phyloP scores from a whole-genome alignment of 2,888 invertebrate species.

The Mechanitis messenoides region DNA sequence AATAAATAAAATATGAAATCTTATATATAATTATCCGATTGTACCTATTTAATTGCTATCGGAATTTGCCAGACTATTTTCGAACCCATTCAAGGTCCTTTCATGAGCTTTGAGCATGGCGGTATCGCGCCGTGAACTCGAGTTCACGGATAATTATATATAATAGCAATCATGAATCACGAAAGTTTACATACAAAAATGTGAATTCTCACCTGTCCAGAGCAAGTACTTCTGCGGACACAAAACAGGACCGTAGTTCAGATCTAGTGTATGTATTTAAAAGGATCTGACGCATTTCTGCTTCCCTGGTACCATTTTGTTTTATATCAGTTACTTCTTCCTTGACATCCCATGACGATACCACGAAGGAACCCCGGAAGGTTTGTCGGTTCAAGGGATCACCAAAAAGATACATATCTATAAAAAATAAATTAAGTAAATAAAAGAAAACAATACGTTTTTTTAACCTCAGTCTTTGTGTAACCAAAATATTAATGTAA shows the following conservation, averaged over 20 bases:
- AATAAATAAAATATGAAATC: no score
- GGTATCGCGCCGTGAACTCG: no score
- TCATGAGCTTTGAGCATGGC: no score
- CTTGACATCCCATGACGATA: conserved; percentile 82
- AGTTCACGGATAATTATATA: no score
- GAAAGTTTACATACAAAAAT: neutral
- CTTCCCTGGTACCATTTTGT: conserved; percentile 83
- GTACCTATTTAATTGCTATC: no score
- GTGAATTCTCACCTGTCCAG: conserved; percentile 83
- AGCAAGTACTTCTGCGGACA: conserved; percentile 87
- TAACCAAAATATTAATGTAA: no score
- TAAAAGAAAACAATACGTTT: no score
- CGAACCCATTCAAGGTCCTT: no score
- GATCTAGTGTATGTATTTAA: conserved; percentile 85
- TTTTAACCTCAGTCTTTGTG: no score
- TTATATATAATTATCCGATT: no score
- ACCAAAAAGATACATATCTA: conserved; percentile 85
- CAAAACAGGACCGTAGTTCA: conserved; percentile 83
- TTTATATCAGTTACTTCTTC: conserved; percentile 81
- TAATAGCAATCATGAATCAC: no score
- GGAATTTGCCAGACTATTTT: no score
- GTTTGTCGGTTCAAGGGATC: conserved; percentile 86
- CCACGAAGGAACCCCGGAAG: conserved; percentile 88
- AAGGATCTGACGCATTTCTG: conserved; percentile 85
- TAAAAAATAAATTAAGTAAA: conserved; percentile 39